Evolutionary conservation across 2,888 invertebrate species (phyloP), one percentile per base, ranked within the genome.

Genomic region (Ectemnius continuus): DNA sequence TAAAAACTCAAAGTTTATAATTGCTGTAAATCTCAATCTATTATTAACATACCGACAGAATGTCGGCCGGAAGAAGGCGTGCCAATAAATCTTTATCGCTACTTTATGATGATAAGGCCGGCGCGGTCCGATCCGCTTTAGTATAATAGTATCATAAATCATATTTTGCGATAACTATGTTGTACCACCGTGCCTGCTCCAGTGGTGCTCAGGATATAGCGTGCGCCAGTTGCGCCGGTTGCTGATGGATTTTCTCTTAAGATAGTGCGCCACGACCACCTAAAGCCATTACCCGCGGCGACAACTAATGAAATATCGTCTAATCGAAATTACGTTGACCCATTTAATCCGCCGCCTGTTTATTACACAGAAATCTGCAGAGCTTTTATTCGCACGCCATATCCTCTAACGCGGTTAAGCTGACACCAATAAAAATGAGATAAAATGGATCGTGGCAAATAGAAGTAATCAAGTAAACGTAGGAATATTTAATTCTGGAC

Each of bases 51-150:
- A 36, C 36, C 13, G 52, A 16, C 14, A 16, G 52, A 52, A 56
- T 61, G 57, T 63, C 16, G 23, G 3, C 61, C 23, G 46, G 64
- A 71, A 66, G 67, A 79, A 84, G 84, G 82, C 84, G 82, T 86
- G 86, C 85, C 89, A 85, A 89, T 89, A 89, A 89, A 89, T 89
- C 89, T 89, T 89, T 89, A 89, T 89, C 86, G 88, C 87, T 84
- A 83, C 85, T 87, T 88, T 86, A 87, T 85, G 88, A 85, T 87
- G 87, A 89, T 89, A 87, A 89, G 86, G 82, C 78, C 78, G 83
- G 72, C 75, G 81, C n/a, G 52, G 82, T 76, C 81, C 86, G 84
- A 88, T 88, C 85, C 84, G 84, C 86, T 88, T 86, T 86, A 87
- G 88, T 86, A 84, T 88, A 87, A 88, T 84, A 82, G 86, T 78